Base-by-base conservation (phyloP, 2,797 vertebrate species). In the Vespertilio murinus region DNA sequence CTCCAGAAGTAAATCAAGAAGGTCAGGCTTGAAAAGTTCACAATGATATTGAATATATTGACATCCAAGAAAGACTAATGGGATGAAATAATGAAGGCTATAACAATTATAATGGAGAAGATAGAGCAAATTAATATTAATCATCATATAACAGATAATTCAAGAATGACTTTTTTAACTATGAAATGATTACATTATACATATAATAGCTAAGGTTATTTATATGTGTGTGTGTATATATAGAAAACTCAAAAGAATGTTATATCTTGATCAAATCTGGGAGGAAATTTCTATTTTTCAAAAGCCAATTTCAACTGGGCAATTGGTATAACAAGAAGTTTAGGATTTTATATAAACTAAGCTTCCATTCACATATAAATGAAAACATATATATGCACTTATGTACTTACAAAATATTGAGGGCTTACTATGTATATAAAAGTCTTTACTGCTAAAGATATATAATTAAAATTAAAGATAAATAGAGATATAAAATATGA, bases 1-100 rank as follows among this genome's bases (percentile, higher is more conserved):
- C 93, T 97, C 85, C 30, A 96, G 91, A 97, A 97, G 96, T 92
- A 97, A 97, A 97, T 95, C 75, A 96, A 96, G 95, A 97, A 97
- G 91, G 94, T 98, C 93, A 96, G 35, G 64, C 87, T 96, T 97
- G 90, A 97, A 97, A 97, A 97, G 89, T 97, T 97, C 94, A 95
- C 67, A 91, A 92, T 95, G 96, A 94, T 95, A 85, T 54, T 93
- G 87, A 97, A 95, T 97, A 90, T 73, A 93, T 90, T 97, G 95
- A 88, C 78, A 96, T 86, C 88, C 38, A 84, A 77, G 88, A 95
- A 97, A 88, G 13, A 94, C 80, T 97, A 97, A 90, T 70, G 13
- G 30, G 28, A 96, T 96, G 91, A 94, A 96, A 90, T 71, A 97
- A 91, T 84, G 88, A 97, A 69, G 30, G 16, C 35, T 91, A 80